Percentiles rank a stretch among this genome's conserved stretches.
These are phyloP conservation scores for Peromyscus eremicus DNA, from an alignment of 2,797 vertebrate genomes.

Conservation along the genomic window DNA sequence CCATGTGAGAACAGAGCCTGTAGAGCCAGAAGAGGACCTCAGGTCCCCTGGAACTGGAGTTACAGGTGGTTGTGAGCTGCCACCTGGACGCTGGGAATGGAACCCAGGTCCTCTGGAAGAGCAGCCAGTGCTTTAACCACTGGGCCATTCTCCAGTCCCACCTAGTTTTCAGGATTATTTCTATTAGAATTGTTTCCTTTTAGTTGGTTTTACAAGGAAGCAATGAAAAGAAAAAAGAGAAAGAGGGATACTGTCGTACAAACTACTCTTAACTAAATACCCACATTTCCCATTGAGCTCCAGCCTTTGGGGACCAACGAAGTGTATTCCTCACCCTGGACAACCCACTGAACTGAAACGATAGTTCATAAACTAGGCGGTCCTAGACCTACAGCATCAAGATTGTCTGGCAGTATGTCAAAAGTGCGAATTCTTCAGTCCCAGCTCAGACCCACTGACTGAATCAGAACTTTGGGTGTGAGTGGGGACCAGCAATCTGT, in stretches of 20 bases:
- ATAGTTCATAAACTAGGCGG: neutral
- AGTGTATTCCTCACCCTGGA: rapidly evolving
- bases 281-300: neutral
- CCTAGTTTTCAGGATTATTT: neutral
- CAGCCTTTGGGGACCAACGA: neutral
- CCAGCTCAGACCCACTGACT: neutral
- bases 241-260: neutral
- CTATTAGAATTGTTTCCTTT: neutral
- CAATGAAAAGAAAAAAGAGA: neutral
- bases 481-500: neutral
- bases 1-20: neutral
- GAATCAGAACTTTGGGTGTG: neutral
- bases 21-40: neutral
- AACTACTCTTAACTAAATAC: neutral
- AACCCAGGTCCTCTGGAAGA: neutral
- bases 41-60: neutral
- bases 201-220: neutral
- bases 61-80: neutral
- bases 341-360: neutral
- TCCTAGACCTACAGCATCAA: neutral
- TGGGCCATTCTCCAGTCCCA: neutral
- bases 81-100: neutral
- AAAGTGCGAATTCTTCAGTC: neutral
- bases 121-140: neutral
- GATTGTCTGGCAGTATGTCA: neutral